Evolutionary conservation across 2,113 vertebrate genomes (phyloP).

Genomic region (Spea bombifrons): DNA sequence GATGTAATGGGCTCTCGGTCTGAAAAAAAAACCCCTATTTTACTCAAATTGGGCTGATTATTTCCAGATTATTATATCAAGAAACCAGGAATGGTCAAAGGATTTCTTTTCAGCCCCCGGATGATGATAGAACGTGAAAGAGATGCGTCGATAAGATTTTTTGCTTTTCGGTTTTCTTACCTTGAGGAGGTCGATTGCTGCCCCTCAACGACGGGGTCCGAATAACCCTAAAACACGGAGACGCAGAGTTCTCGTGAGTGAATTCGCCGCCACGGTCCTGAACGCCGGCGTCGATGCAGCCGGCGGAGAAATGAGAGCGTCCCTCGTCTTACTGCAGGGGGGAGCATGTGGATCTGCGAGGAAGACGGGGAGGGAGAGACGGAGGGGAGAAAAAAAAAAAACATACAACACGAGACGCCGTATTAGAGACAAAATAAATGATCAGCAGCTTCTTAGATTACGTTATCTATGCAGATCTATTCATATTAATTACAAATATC

Average conservation of each 20-base stretch:
- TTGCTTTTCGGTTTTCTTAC: constrained; percentile 6
- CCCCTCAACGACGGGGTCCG: background rate
- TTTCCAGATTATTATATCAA: background rate
- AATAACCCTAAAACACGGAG: background rate
- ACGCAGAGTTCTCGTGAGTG: constrained; percentile 10
- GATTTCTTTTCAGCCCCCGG: background rate
- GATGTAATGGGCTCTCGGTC: background rate
- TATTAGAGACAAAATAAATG: too few relatives aligned
- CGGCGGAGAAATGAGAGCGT: constrained; percentile 13
- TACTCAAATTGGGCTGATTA: background rate
- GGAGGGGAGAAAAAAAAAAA: constrained; percentile 3
- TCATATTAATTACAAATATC: too few relatives aligned
- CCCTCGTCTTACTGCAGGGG: constrained; percentile 34
- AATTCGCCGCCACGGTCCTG: constrained; percentile 10
- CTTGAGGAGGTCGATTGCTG: constrained; percentile 8
- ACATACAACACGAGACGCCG: too few relatives aligned
- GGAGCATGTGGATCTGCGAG: constrained; percentile 28
- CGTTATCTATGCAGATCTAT: too few relatives aligned
- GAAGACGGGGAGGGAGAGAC: constrained; percentile 20
- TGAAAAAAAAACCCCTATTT: background rate
- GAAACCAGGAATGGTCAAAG: background rate
- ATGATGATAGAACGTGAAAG: background rate
- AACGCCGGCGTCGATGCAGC: constrained; percentile 3
- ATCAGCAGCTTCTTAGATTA: too few relatives aligned
- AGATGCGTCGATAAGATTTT: background rate